These are phyloP conservation scores for Entomobrya proxima DNA, from an alignment of 2,888 invertebrate species.

Conservation along the genomic window DNA sequence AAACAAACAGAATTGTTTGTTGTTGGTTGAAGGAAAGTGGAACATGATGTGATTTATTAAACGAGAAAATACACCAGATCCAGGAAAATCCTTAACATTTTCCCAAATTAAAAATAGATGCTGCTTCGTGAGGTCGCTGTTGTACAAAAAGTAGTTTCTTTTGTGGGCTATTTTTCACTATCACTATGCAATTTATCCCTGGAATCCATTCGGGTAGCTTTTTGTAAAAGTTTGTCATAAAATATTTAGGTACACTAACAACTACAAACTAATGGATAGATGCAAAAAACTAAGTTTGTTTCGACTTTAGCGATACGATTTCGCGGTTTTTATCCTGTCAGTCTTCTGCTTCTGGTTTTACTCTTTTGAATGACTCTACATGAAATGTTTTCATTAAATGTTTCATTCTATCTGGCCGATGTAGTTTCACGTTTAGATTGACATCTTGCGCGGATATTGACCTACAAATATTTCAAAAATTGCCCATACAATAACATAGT, in stretches of 20 bases:
- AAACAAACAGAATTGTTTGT: conserved; percentile 35
- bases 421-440: conserved; percentile 51
- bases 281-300: background rate
- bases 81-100: background rate
- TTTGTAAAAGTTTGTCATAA: background rate
- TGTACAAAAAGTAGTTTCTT: too few relatives aligned
- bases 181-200: background rate
- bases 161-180: too few relatives aligned
- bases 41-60: background rate
- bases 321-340: background rate
- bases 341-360: conserved; percentile 50
- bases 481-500: background rate
- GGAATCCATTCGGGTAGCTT: background rate
- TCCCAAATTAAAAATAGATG: conserved; percentile 28
- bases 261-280: background rate
- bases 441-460: conserved; percentile 55
- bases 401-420: conserved; percentile 56
- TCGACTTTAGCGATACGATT: background rate
- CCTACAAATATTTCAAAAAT: conserved; percentile 24
- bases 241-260: too few relatives aligned
- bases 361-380: conserved; percentile 51
- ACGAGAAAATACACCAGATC: background rate
- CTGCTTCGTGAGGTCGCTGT: too few relatives aligned
- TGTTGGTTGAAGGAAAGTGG: background rate
- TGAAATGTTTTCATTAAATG: conserved; percentile 55